A percentile compares a stretch with the other conserved stretches of the same genome.
These are phyloP conservation scores for Phrynocephalus guinanensis DNA, from an alignment of 2,797 vertebrate species.

Conservation along the genomic window DNA sequence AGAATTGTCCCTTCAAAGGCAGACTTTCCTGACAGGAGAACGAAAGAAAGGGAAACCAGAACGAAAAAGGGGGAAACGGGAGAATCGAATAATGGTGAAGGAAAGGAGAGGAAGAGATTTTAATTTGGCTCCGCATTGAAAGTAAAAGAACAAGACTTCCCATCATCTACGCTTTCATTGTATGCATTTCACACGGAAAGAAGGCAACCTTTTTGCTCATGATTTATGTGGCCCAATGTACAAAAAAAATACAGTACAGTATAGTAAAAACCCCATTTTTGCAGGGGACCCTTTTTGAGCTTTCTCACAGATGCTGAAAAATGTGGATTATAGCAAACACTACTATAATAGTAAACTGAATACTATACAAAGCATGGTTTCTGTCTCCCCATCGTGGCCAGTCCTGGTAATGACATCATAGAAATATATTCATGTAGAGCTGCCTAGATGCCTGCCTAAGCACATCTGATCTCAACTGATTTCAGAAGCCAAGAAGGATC, in stretches of 20 bases:
- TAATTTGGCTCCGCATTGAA: conserved; percentile 77
- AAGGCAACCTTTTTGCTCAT: conserved; percentile 47
- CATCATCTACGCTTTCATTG: conserved; percentile 41
- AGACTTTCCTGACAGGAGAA: conserved; percentile 85
- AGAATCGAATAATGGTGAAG: conserved; percentile 77
- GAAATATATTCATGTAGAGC: too few relatives aligned
- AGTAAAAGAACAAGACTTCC: conserved; percentile 71
- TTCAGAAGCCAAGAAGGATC: too few relatives aligned
- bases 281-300: too few relatives aligned
- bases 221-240: background rate
- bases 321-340: too few relatives aligned
- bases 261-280: background rate
- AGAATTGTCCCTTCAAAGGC: conserved; percentile 84
- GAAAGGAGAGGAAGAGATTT: conserved; percentile 81
- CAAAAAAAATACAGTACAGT: conserved; percentile 35
- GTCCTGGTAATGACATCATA: too few relatives aligned
- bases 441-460: too few relatives aligned
- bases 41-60: conserved; percentile 73
- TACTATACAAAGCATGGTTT: too few relatives aligned
- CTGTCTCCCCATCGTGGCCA: too few relatives aligned
- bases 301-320: too few relatives aligned
- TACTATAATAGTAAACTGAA: too few relatives aligned
- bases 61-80: conserved; percentile 61
- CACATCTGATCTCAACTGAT: too few relatives aligned
- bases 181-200: conserved; percentile 53